Base-by-base conservation (phyloP, 1,140 invertebrate genomes). In the Orchesella cincta region DNA sequence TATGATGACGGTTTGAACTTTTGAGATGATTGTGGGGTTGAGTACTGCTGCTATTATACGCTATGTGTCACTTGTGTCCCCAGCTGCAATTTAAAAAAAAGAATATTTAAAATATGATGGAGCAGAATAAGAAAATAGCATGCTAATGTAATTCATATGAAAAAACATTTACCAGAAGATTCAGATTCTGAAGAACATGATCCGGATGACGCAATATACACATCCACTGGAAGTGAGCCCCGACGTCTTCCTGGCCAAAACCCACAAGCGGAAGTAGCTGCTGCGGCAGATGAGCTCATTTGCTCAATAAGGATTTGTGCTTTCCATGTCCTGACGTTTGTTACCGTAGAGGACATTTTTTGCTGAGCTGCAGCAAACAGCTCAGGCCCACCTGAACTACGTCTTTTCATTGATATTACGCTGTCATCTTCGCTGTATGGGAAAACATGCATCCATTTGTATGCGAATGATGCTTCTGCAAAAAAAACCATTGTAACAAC, bases 171-270 rank as follows among this genome's bases (percentile, higher is more conserved):
- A 82, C 81, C 78, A 34, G 81, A 81, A 72, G 81, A 81, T 46
- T 81, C 81, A 39, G 81, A 81, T 35, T 81, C 81, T 12, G 78
- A 80, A 1, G 81, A 81, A 29, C 81, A 81, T 1, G 81, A 81
- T 1, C 88, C 88, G 82, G 87, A 85, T 83, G 88, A 86, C 83
- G 87, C 87, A 79, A 87, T 85, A 80, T 89, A 85, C 83, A 89
- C 88, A 82, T 90, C 89, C 81, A 89, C 86, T 35, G 89, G 89
- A 81, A 90, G 85, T 78, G 89, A 90, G 75, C 89, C 89, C 76
- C 89, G 85, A 78, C 89, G 85, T 80, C 87, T 86, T 81, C 86
- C 86, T 81, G 87, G 83, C 80, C 85, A 84, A 71, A 75, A 78
- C 18, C 71, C 70, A 67, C 76, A 73, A 80, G 86, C 83, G 78